Base-by-base conservation (phyloP, 2,888 invertebrate genomes). In the Rapana venosa region DNA sequence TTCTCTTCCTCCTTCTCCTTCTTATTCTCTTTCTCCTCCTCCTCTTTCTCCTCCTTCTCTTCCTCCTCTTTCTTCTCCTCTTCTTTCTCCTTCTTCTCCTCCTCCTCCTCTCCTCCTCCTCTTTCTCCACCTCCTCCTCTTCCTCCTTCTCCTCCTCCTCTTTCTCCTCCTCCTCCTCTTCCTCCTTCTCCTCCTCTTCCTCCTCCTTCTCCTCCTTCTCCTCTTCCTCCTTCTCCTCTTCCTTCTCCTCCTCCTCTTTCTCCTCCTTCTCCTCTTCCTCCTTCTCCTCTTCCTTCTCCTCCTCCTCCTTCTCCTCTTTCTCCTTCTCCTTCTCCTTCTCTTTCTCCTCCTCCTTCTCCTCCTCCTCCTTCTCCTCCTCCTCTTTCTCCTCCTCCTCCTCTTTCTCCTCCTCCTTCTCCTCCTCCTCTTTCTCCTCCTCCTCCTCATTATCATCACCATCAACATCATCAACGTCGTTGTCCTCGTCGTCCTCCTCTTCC, bases 271-370 rank as follows among this genome's bases (percentile, higher is more conserved):
- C 0, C 22, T n/a, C 26, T 5, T n/a, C n/a, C 74, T 74, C 74
- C n/a, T 11, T 74, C 74, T 74, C 74, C n/a, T n/a, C n/a, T n/a
- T 74, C 74, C n/a, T n/a, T 74, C 74, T 74, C 74, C n/a, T n/a
- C n/a, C 74, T 74, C 74, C n/a, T n/a, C n/a, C 74, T n/a, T n/a
- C 13, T 5, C 0, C 74, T 5, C 74, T 0, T n/a, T 1, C 74
- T 1, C 74, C 1, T n/a, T 8, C 74, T n/a, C 74, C 22, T n/a
- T n/a, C 74, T n/a, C 74, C 22, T n/a, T 8, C 74, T n/a, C 74
- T 0, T n/a, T 1, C 30, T n/a, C 74, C 1, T 47, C 47, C 47
- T 47, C 47, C 47, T 47, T 47, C 47, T 47, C 47, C 47, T 47
- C 47, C 47, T 47, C 47, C 47, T 47, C 47, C 47, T 47, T 47